Evolutionary conservation across 2,113 vertebrate genomes (phyloP).

Genomic region (Fulica atra): DNA sequence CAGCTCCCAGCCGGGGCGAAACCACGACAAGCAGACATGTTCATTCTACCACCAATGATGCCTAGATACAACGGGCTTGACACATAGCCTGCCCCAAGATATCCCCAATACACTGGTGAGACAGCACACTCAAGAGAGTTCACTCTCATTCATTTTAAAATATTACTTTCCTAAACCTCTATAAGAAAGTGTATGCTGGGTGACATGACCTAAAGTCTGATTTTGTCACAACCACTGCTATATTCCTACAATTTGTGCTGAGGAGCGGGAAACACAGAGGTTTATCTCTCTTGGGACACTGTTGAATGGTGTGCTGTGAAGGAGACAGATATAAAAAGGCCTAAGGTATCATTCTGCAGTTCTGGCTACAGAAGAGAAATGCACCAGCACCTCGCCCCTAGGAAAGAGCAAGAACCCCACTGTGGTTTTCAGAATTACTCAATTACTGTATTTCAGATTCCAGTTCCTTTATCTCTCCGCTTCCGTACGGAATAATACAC

Average conservation of each 20-base stretch:
- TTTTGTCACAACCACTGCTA: not conserved
- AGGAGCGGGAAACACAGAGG: not conserved
- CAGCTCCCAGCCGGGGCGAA: too few species aligned
- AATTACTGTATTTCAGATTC: not conserved
- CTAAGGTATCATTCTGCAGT: not conserved
- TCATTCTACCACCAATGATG: not conserved
- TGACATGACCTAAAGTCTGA: not conserved
- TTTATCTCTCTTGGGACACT: not conserved
- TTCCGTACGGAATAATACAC: not conserved
- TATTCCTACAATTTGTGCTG: not conserved
- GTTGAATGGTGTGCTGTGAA: not conserved
- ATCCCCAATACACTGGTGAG: not conserved
- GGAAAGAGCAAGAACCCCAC: not conserved
- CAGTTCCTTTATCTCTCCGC: not conserved
- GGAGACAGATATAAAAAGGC: not conserved
- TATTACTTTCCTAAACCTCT: not conserved
- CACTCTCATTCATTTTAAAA: not conserved
- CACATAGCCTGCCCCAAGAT: not conserved
- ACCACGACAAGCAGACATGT: not conserved
- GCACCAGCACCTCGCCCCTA: not conserved
- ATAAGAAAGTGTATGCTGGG: not conserved
- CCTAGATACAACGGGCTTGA: not conserved
- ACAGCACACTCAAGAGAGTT: not conserved
- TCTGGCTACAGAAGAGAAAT: not conserved
- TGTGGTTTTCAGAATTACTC: not conserved